A percentile compares a stretch with the other conserved stretches of the same genome.
These are phyloP conservation scores for Lycodopsis pacificus DNA, from an alignment of 2,797 vertebrate species.

Conservation along the genomic window DNA sequence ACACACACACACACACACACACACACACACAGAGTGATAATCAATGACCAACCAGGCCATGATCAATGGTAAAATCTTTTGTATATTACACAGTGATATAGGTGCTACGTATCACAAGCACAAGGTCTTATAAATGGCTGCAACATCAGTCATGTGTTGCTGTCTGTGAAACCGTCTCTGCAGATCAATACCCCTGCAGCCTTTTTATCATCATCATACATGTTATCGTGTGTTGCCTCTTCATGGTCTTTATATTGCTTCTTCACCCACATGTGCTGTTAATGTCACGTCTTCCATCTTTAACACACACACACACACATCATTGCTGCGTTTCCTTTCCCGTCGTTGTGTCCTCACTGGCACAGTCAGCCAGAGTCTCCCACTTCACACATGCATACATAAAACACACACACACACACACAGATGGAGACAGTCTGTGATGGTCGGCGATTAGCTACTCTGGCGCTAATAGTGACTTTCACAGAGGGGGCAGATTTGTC, in stretches of 20 bases:
- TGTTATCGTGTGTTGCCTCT: not conserved
- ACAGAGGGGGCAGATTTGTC: slow-evolving; percentile 71
- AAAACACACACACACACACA: slow-evolving; percentile 30
- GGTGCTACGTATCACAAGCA: not conserved
- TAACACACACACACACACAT: not conserved
- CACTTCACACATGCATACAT: slow-evolving; percentile 29
- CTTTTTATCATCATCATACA: slow-evolving; percentile 12
- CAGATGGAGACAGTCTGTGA: slow-evolving; percentile 55
- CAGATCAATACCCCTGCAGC: slow-evolving; percentile 63
- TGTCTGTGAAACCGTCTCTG: slow-evolving; percentile 25
- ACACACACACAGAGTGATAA: not conserved
- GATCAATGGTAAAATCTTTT: slow-evolving; percentile 6
- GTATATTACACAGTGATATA: slow-evolving; percentile 26
- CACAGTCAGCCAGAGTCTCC: slow-evolving; percentile 23
- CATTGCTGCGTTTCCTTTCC: not conserved
- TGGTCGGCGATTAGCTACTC: slow-evolving; percentile 65
- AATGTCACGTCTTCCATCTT: not conserved
- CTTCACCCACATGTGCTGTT: not conserved
- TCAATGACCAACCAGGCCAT: slow-evolving; percentile 4
- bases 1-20: not conserved
- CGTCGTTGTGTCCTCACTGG: slow-evolving; percentile 6
- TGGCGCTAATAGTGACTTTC: slow-evolving; percentile 74
- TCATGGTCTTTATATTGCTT: not conserved
- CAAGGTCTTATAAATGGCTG: slow-evolving; percentile 22
- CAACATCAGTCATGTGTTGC: slow-evolving; percentile 16